Evolutionary conservation across 2,113 vertebrate species (phyloP).

Genomic region (Rostratula benghalensis): DNA sequence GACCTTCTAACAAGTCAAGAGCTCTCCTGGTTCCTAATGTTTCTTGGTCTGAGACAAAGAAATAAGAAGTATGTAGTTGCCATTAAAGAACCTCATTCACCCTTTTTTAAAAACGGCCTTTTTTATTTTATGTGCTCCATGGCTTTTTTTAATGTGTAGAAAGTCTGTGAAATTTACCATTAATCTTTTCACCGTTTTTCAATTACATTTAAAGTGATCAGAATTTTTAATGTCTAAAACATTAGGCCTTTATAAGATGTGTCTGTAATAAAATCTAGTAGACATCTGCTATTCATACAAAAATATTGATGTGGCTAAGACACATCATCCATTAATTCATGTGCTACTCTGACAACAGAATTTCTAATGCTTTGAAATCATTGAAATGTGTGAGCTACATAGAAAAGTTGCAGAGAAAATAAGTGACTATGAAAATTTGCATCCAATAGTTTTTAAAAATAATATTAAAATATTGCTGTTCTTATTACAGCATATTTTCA

Average conservation of each 20-base stretch:
- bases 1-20: background rate
- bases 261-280: background rate
- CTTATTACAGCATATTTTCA: background rate
- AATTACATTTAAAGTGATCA: background rate
- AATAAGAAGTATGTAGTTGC: background rate
- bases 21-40: background rate
- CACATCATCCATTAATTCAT: background rate
- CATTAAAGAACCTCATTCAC: background rate
- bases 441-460: background rate
- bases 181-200: background rate
- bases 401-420: background rate
- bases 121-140: background rate
- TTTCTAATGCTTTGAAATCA: background rate
- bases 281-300: background rate
- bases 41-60: background rate
- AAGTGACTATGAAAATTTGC: background rate
- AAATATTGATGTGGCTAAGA: background rate
- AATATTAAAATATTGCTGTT: background rate
- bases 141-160: background rate
- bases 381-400: background rate
- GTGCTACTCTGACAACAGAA: background rate
- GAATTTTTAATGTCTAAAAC: background rate
- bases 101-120: background rate
- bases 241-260: background rate
- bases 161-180: background rate